A percentile compares a stretch with the other conserved stretches of the same genome.
Evolutionary conservation across 2,888 invertebrate genomes (phyloP).

Genomic region (Drepanosiphum platanoidis): DNA sequence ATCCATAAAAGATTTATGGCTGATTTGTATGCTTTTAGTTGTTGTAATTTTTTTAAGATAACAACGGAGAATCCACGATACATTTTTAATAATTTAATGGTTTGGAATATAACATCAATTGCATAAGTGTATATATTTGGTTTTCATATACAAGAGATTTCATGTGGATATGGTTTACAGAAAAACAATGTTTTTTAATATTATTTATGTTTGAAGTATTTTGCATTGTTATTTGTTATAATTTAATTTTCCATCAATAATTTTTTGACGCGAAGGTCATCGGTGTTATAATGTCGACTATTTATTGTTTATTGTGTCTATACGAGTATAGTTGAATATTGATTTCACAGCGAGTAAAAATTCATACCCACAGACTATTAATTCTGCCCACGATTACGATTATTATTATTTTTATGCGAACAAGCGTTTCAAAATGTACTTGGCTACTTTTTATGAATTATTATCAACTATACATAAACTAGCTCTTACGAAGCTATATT

Average conservation of each 20-base stretch:
- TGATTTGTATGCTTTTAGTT: too few species aligned
- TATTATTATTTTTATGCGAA: constrained; percentile 1
- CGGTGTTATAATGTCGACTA: background rate
- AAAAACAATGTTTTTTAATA: too few species aligned
- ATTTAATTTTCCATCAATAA: constrained; percentile 25
- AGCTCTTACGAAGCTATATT: background rate
- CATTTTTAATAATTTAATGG: too few species aligned
- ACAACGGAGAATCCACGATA: too few species aligned
- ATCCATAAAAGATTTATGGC: too few species aligned
- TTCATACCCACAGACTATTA: constrained; percentile 11
- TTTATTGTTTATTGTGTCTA: constrained; percentile 1
- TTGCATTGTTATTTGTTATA: constrained; percentile 14
- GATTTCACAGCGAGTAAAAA: constrained; percentile 25
- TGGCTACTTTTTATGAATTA: constrained; percentile 17
- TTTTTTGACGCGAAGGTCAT: constrained; percentile 27
- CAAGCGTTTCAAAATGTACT: constrained; percentile 30
- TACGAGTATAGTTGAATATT: constrained; percentile 14
- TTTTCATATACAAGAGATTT: too few species aligned
- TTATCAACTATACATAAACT: constrained; percentile 10
- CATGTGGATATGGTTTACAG: too few species aligned
- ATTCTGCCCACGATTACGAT: constrained; percentile 27
- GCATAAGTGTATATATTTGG: too few species aligned
- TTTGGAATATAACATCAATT: too few species aligned
- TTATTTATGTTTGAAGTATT: too few species aligned
- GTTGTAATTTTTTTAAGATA: too few species aligned